These are phyloP conservation scores for Aphelinus certus DNA, from an alignment of 1,140 invertebrate species.

Conservation along the genomic window DNA sequence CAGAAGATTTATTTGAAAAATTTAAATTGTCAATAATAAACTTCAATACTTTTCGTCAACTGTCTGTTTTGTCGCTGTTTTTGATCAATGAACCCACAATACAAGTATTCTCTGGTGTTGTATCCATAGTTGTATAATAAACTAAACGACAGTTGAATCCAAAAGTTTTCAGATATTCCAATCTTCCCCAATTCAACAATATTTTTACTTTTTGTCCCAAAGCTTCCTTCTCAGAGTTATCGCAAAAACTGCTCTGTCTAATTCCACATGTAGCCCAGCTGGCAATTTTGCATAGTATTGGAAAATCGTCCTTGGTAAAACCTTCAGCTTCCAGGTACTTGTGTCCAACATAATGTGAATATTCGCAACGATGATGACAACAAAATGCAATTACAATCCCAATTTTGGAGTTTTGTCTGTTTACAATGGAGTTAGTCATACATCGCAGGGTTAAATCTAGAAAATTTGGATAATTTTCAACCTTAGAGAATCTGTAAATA, in stretches of 20 bases:
- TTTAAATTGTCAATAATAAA: constrained; percentile 4
- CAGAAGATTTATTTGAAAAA: not conserved
- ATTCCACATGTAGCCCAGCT: constrained; percentile 87
- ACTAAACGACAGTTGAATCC: constrained; percentile 72
- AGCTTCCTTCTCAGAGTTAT: constrained; percentile 65
- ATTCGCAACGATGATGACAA: constrained; percentile 86
- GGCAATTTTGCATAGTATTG: constrained; percentile 79
- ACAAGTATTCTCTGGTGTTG: constrained; percentile 83
- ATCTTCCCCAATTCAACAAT: constrained; percentile 78
- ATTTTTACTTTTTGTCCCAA: constrained; percentile 79
- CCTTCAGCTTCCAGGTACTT: constrained; percentile 68
- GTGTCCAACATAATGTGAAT: constrained; percentile 76
- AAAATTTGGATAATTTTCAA: constrained; percentile 43
- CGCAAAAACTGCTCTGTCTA: constrained; percentile 51
- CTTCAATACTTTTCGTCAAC: not conserved
- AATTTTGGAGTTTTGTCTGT: constrained; percentile 56
- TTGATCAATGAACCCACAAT: constrained; percentile 68
- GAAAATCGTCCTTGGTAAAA: constrained; percentile 74
- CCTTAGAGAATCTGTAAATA: constrained; percentile 16
- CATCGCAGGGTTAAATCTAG: constrained; percentile 79
- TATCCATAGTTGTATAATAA: constrained; percentile 71
- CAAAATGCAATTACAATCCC: constrained; percentile 84
- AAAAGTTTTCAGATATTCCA: constrained; percentile 70
- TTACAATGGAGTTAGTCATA: constrained; percentile 61
- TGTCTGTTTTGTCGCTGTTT: not conserved